A percentile compares a stretch with the other conserved stretches of the same genome.
phyloP scores from a whole-genome alignment of 2,113 vertebrate genomes.

The Nycticryphes semicollaris region DNA sequence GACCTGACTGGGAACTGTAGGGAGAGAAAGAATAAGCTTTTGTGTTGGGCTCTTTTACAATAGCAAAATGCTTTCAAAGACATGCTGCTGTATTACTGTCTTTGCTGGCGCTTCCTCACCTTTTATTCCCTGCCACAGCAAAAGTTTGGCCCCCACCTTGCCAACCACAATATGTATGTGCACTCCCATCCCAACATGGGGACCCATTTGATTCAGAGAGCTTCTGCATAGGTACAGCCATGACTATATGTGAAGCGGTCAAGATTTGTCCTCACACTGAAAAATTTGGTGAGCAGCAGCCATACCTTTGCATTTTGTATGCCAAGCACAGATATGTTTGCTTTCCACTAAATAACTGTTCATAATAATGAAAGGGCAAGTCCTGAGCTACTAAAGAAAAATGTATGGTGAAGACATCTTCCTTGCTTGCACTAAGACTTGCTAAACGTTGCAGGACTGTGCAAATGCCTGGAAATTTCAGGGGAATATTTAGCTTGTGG shows the following conservation, averaged over 20 bases:
- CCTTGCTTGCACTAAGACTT: background rate
- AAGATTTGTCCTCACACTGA: background rate
- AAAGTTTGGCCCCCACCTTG: background rate
- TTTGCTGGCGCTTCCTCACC: background rate
- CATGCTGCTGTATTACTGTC: background rate
- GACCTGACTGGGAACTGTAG: background rate
- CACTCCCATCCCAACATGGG: rapidly evolving
- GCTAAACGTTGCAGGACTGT: background rate
- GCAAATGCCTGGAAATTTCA: background rate
- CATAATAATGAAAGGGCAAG: background rate
- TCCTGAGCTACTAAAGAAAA: background rate
- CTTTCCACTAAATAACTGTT: background rate
- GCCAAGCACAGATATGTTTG: background rate
- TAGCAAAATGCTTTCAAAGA: background rate
- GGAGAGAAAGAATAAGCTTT: background rate
- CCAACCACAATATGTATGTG: rapidly evolving
- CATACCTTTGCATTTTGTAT: background rate
- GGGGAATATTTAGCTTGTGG: background rate
- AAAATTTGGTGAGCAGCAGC: background rate
- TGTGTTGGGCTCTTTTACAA: background rate
- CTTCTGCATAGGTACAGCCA: background rate
- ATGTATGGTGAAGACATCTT: background rate
- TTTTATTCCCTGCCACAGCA: background rate
- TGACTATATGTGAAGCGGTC: background rate
- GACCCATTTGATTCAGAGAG: background rate